Evolutionary conservation across 2,113 vertebrate genomes (phyloP).

Genomic region (Microcebus griseorufus): DNA sequence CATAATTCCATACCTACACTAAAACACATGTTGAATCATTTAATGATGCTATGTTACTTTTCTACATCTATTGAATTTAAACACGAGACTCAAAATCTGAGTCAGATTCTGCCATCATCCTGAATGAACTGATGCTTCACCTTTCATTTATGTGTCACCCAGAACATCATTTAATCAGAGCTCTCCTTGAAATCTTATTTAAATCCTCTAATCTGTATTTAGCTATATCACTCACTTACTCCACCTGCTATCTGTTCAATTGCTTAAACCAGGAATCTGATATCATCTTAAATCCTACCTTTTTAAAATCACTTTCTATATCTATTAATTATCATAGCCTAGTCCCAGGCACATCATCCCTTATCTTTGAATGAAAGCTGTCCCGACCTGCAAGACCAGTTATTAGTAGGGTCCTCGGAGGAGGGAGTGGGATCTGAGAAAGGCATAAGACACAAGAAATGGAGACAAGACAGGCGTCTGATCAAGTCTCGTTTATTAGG

Average conservation of each 20-base stretch:
- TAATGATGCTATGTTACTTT: not conserved
- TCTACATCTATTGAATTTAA: not conserved
- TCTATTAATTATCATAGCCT: not conserved
- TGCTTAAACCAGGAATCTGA: not conserved
- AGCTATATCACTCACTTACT: accelerated
- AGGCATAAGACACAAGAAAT: too few species aligned
- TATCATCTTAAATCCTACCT: not conserved
- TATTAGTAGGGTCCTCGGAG: too few species aligned
- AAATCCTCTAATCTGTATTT: not conserved
- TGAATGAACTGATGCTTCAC: not conserved
- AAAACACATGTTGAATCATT: not conserved
- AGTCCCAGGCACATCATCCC: not conserved
- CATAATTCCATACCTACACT: not conserved
- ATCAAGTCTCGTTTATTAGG: too few species aligned
- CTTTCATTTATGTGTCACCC: not conserved
- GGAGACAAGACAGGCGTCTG: too few species aligned
- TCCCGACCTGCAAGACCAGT: too few species aligned
- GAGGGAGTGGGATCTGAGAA: too few species aligned
- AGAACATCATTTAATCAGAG: not conserved
- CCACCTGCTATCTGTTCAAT: not conserved
- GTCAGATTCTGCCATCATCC: not conserved
- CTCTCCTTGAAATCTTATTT: not conserved
- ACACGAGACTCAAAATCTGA: not conserved
- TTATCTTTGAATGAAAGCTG: not conserved
- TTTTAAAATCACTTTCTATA: not conserved